Conservation (phyloP, 1,140 invertebrate genomes). For the Heliothis virescens region DNA sequence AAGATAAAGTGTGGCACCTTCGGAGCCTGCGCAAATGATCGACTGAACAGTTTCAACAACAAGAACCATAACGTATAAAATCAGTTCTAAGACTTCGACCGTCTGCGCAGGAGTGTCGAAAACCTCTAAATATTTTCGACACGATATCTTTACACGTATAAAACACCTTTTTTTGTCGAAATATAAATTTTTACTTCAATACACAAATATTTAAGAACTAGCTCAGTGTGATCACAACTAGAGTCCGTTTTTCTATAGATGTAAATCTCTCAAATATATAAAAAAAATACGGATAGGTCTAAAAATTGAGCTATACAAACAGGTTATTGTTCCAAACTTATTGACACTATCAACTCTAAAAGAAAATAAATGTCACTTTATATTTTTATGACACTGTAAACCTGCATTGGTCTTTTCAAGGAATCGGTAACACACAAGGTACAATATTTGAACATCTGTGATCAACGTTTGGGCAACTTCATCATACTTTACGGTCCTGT, state of each 20-base stretch:
- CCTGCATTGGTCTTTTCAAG: too few species aligned
- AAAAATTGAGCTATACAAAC: conserved; percentile 24
- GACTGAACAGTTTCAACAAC: background rate
- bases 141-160: background rate
- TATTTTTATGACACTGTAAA: too few species aligned
- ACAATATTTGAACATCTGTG: background rate
- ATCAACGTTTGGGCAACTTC: background rate
- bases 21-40: background rate
- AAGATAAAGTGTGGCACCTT: background rate
- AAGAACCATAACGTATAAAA: background rate
- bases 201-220: conserved; percentile 1
- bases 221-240: background rate
- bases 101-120: background rate
- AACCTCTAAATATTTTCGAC: background rate
- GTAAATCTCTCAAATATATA: background rate
- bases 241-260: background rate
- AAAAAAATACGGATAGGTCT: conserved; percentile 2
- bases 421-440: background rate
- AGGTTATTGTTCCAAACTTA: conserved; percentile 29
- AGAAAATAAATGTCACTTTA: background rate
- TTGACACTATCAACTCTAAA: conserved; percentile 12
- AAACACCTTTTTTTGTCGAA: background rate
- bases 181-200: background rate
- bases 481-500: background rate
- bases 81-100: background rate